phyloP scores from a whole-genome alignment of 2,888 invertebrate genomes.

The Plagodis pulveraria region DNA sequence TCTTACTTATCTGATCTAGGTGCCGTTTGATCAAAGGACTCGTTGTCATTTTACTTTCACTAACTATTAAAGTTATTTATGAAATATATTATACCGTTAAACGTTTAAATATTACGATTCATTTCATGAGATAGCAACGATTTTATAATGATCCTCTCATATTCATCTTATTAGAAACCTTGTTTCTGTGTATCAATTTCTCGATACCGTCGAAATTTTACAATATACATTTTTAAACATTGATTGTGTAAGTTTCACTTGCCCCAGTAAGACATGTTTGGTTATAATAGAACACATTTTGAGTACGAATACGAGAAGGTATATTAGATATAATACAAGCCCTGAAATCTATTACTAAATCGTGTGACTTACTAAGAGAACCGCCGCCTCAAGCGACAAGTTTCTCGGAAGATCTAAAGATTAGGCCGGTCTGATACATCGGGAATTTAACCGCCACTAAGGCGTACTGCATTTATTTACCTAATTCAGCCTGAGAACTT shows the following conservation, averaged over 20 bases:
- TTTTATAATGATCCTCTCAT: too few relatives aligned
- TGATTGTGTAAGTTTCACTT: too few relatives aligned
- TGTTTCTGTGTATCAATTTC: too few relatives aligned
- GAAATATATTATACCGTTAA: too few relatives aligned
- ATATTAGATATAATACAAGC: conserved; percentile 33
- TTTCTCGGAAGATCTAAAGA: conserved; percentile 70
- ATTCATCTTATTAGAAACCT: too few relatives aligned
- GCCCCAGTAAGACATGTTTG: too few relatives aligned
- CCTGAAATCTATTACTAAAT: conserved; percentile 40
- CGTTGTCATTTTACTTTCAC: conserved; percentile 21
- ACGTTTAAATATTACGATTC: too few relatives aligned
- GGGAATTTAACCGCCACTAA: conserved; percentile 46
- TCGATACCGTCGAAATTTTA: too few relatives aligned
- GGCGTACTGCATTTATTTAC: conserved; percentile 55
- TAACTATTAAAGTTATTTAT: neutral
- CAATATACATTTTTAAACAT: too few relatives aligned
- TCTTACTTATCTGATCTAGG: conserved; percentile 19
- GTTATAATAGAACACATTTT: too few relatives aligned
- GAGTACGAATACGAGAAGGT: too few relatives aligned
- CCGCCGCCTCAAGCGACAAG: conserved; percentile 65
- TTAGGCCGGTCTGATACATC: conserved; percentile 56
- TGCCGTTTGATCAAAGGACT: conserved; percentile 22
- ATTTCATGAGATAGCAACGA: too few relatives aligned
- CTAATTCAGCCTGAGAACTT: conserved; percentile 63
- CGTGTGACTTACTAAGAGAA: conserved; percentile 65